A percentile compares a stretch with the other conserved stretches of the same genome.
These are phyloP conservation scores for Aphelenchoides fujianensis DNA, from an alignment of 1,140 invertebrate species.

Conservation along the genomic window DNA sequence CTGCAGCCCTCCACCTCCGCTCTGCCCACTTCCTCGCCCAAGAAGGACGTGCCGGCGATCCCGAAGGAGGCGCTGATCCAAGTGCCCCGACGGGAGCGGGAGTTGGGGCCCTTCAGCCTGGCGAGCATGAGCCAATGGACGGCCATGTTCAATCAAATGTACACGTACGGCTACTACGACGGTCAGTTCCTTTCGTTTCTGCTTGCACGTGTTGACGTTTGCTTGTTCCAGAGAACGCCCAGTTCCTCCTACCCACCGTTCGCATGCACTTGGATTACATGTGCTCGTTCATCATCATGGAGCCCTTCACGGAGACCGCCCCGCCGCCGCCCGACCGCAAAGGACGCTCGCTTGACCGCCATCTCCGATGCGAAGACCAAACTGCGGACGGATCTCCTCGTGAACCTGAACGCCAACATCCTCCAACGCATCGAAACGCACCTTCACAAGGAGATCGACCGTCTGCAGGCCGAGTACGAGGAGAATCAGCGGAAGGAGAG, in stretches of 20 bases:
- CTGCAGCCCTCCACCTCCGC: not conserved
- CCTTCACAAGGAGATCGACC: constrained; percentile 3
- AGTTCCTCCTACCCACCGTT: not conserved
- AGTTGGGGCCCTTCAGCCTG: not conserved
- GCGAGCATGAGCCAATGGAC: not conserved
- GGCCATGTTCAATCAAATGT: constrained; percentile 2
- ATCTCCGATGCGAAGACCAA: not conserved
- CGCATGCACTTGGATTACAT: not conserved
- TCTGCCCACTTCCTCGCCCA: too few relatives aligned
- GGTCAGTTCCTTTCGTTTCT: not conserved
- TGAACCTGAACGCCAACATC: not conserved
- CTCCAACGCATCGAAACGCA: not conserved
- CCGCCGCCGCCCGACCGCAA: not conserved
- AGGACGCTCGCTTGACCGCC: not conserved
- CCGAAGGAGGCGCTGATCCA: not conserved
- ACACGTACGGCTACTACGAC: not conserved
- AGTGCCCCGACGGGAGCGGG: not conserved
- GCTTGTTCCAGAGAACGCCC: not conserved
- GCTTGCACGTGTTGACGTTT: not conserved
- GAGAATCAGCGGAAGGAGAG: not conserved
- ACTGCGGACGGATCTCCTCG: constrained; percentile 6
- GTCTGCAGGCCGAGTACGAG: constrained; percentile 9
- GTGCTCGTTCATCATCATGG: not conserved
- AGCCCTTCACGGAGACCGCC: not conserved
- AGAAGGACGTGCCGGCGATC: not conserved